A percentile compares a stretch with the other conserved stretches of the same genome.
Conservation (phyloP, 2,113 vertebrate species). For the Loxodonta africana region DNA sequence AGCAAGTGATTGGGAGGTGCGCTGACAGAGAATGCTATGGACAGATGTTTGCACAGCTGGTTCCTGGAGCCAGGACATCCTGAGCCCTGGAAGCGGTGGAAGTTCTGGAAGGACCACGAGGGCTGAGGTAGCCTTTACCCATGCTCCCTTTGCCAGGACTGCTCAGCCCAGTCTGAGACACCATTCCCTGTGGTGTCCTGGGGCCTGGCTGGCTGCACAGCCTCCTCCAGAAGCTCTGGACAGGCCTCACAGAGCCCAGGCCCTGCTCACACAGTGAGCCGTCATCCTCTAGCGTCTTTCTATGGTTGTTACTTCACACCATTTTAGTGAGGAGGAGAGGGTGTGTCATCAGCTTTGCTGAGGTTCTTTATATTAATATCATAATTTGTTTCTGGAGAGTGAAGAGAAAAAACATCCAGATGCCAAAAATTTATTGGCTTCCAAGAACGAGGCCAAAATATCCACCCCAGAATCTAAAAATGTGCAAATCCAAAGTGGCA, state of each 20-base stretch:
- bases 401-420: background rate
- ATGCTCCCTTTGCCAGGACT: background rate
- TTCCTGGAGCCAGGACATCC: background rate
- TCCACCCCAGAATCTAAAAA: background rate
- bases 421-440: background rate
- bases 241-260: accelerated
- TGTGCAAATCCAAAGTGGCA: background rate
- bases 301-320: background rate
- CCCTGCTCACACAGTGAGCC: background rate
- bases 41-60: background rate
- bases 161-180: background rate
- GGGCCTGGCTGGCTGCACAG: too few relatives aligned
- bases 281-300: background rate
- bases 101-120: background rate
- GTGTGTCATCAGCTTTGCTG: background rate
- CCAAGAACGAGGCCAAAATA: background rate
- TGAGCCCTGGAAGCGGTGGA: too few relatives aligned
- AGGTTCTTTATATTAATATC: background rate
- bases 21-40: background rate
- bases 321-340: background rate
- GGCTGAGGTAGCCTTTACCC: background rate
- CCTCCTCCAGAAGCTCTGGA: too few relatives aligned
- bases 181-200: background rate
- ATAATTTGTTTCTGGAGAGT: background rate
- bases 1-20: background rate